phyloP scores from a whole-genome alignment of 2,888 invertebrate species.

The Flabesymbios commensalis region DNA sequence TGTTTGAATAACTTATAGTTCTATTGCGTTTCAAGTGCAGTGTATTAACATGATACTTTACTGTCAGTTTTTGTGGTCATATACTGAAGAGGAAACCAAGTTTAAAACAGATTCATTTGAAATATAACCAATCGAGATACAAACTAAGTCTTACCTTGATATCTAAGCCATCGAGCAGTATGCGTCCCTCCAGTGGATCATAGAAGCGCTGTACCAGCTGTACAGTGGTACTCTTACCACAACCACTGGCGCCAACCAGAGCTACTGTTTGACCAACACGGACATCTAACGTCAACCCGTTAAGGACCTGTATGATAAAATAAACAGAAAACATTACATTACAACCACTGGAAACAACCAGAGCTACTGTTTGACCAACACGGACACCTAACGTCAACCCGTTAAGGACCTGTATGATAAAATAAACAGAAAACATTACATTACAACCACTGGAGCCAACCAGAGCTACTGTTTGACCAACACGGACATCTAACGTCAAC shows the following conservation, averaged over 20 bases:
- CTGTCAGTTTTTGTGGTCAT: too few species aligned
- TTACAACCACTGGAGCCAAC: conserved; percentile 76
- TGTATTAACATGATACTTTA: too few species aligned
- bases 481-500: conserved; percentile 37
- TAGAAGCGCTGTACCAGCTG: conserved; percentile 83
- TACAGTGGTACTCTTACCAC: conserved; percentile 87
- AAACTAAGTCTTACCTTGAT: conserved; percentile 41
- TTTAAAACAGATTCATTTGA: too few species aligned
- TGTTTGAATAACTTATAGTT: too few species aligned
- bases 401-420: conserved; percentile 45
- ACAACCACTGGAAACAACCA: conserved; percentile 76
- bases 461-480: conserved; percentile 34
- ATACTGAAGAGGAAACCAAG: too few species aligned
- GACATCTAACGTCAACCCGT: conserved; percentile 41
- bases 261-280: conserved; percentile 31
- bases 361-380: conserved; percentile 32
- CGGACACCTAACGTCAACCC: conserved; percentile 40
- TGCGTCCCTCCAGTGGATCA: conserved; percentile 60
- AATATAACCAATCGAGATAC: too few species aligned
- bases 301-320: conserved; percentile 47
- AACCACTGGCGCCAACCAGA: conserved; percentile 74
- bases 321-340: too few species aligned
- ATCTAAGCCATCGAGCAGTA: conserved; percentile 40
- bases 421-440: too few species aligned
- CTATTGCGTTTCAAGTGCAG: too few species aligned